A percentile compares a stretch with the other conserved stretches of the same genome.
These are phyloP conservation scores for Trichechus manatus DNA, from an alignment of 2,113 vertebrate species.

Conservation along the genomic window DNA sequence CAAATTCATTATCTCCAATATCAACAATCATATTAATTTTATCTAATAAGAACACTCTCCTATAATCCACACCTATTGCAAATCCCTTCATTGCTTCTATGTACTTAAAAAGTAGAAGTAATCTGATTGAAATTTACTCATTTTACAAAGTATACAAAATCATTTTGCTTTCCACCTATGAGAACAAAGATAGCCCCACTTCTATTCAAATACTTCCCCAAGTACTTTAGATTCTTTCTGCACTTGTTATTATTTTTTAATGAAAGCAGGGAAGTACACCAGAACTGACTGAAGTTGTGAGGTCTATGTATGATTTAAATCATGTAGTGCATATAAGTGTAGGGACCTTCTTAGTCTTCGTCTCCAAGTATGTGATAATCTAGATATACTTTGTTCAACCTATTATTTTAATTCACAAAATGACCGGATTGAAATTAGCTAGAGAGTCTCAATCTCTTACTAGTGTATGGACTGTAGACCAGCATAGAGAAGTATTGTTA, in stretches of 20 bases:
- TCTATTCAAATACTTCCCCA: background rate
- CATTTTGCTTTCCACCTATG: background rate
- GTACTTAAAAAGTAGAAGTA: background rate
- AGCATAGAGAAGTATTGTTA: background rate
- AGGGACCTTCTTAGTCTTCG: background rate
- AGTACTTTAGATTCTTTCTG: slow-evolving; percentile 1
- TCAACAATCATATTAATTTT: background rate
- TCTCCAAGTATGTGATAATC: background rate
- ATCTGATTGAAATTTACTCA: background rate
- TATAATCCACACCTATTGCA: background rate
- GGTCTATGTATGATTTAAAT: background rate
- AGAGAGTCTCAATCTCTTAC: background rate
- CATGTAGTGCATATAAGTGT: background rate
- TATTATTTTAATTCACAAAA: background rate
- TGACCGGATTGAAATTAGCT: background rate
- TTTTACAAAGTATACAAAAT: background rate
- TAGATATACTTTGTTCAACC: background rate
- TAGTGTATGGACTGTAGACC: background rate
- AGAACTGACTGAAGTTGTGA: background rate
- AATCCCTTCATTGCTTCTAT: background rate
- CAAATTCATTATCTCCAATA: background rate
- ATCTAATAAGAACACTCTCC: background rate
- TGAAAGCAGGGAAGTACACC: background rate
- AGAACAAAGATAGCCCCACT: background rate
- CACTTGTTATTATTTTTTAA: background rate